A percentile compares a stretch with the other conserved stretches of the same genome.
These are phyloP conservation scores for Oceanodroma tethys DNA, from an alignment of 2,113 vertebrate species.

Conservation along the genomic window DNA sequence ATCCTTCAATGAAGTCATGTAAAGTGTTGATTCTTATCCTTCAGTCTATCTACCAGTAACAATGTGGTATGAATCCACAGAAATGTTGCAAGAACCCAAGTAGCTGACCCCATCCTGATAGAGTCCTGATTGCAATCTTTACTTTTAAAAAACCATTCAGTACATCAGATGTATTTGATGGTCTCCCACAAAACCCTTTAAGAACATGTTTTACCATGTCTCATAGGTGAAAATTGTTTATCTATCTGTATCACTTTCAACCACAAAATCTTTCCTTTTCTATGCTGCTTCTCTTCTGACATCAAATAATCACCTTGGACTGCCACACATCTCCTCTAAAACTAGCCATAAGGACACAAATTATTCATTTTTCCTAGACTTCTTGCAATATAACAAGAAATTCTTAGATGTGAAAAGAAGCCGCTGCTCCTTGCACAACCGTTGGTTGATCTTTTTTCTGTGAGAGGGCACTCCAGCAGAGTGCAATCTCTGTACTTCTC, in stretches of 20 bases:
- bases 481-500: neutral
- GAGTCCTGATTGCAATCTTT: neutral
- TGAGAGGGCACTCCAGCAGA: neutral
- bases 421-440: neutral
- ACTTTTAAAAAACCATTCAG: neutral
- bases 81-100: neutral
- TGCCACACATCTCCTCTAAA: neutral
- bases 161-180: fast-evolving
- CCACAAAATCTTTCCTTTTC: neutral
- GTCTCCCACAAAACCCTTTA: neutral
- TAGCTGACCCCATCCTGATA: neutral
- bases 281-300: neutral
- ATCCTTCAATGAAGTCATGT: neutral
- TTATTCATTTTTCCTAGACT: neutral
- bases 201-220: neutral
- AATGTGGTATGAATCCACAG: neutral
- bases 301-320: neutral
- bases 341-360: neutral
- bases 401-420: neutral
- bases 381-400: neutral
- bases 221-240: neutral
- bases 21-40: neutral
- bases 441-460: neutral
- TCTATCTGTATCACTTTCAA: neutral
- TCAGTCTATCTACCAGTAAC: neutral